A percentile compares a stretch with the other conserved stretches of the same genome.
These are phyloP conservation scores for Zoanthus sociatus DNA, from an alignment of 92 coral and sea anemone genomes.

Conservation along the genomic window DNA sequence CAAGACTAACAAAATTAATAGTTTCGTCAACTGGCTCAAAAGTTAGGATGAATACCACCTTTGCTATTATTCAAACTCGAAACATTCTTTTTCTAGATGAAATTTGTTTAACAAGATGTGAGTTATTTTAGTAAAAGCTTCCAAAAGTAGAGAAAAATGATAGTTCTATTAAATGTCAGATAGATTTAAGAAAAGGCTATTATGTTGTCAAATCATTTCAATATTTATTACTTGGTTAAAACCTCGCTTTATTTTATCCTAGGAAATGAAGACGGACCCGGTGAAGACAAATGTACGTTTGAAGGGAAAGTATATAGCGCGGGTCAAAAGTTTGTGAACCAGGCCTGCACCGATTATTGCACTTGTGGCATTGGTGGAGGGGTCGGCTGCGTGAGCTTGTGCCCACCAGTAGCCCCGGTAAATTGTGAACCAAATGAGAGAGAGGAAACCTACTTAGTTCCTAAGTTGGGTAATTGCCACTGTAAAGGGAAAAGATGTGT, in stretches of 20 bases:
- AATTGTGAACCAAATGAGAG: conserved; percentile 12
- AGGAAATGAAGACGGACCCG: conserved; percentile 5
- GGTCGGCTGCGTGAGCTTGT: conserved; percentile 54
- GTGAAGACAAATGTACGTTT: not conserved
- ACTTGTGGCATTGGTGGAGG: conserved; percentile 47
- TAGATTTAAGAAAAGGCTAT: too few relatives aligned
- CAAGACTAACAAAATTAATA: too few relatives aligned
- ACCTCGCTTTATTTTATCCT: too few relatives aligned
- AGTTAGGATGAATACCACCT: too few relatives aligned
- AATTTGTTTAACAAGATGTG: too few relatives aligned
- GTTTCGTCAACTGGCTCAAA: too few relatives aligned
- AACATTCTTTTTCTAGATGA: too few relatives aligned
- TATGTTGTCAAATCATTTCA: not conserved
- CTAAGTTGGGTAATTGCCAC: conserved; percentile 57
- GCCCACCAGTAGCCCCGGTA: conserved; percentile 51
- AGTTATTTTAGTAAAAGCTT: too few relatives aligned
- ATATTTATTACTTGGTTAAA: not conserved
- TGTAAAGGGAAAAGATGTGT: conserved; percentile 67
- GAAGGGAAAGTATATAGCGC: conserved; percentile 39
- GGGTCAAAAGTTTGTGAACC: conserved; percentile 49
- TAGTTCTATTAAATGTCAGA: too few relatives aligned
- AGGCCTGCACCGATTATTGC: conserved; percentile 46
- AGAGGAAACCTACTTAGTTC: conserved; percentile 40
- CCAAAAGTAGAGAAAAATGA: too few relatives aligned
- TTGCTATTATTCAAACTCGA: too few relatives aligned